Conservation (phyloP, 2,888 invertebrate genomes). For the Agriotes lineatus region DNA sequence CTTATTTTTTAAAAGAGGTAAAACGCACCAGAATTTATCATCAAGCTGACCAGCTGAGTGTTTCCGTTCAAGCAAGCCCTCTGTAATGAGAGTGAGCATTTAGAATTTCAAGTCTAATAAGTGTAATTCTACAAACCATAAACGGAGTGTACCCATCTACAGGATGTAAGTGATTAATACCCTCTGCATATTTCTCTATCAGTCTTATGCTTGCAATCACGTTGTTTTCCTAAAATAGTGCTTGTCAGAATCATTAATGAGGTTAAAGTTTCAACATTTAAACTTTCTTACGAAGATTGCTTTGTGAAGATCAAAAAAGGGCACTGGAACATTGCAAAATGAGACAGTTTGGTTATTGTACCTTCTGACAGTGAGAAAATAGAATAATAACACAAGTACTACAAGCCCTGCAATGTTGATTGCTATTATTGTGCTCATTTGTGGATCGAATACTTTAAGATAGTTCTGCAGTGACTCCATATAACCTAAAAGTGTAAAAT, state of each 20-base stretch:
- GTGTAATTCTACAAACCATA: conserved; percentile 34
- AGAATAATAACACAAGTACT: too few species aligned
- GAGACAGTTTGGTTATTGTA: too few species aligned
- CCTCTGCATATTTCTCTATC: conserved; percentile 49
- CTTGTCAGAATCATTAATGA: not conserved
- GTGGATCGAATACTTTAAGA: too few species aligned
- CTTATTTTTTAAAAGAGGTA: not conserved
- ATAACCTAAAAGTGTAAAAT: too few species aligned
- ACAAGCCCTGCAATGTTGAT: too few species aligned
- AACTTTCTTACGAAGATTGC: conserved; percentile 26
- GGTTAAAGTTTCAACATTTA: not conserved
- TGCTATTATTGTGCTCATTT: too few species aligned
- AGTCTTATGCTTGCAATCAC: conserved; percentile 40
- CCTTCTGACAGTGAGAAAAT: too few species aligned
- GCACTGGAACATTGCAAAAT: not conserved
- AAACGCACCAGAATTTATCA: conserved; percentile 47
- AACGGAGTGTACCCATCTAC: conserved; percentile 47
- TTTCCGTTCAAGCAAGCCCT: conserved; percentile 57
- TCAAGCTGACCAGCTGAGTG: conserved; percentile 55
- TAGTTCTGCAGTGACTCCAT: too few species aligned
- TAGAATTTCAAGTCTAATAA: not conserved
- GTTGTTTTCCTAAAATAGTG: conserved; percentile 31
- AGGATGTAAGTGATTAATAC: conserved; percentile 34
- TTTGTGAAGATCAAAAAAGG: conserved; percentile 12
- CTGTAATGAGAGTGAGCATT: conserved; percentile 31